Conservation (phyloP, 2,797 vertebrate species). For the Rhabdomys pumilio region DNA sequence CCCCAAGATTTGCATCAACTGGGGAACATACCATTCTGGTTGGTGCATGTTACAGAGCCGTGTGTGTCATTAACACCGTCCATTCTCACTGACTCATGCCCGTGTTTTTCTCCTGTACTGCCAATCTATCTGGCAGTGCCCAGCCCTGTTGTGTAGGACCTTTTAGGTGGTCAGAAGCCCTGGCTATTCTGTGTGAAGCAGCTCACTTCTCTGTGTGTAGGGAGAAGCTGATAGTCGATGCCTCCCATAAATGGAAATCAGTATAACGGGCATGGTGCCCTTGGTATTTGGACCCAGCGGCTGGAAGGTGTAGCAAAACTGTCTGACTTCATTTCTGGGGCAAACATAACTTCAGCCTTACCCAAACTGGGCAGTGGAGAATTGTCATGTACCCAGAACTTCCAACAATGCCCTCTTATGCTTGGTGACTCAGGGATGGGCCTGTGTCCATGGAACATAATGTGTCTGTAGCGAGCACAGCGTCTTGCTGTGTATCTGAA, state of each 20-base stretch:
- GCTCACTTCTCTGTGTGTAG: neutral
- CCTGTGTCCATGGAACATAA: constrained; percentile 88
- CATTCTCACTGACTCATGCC: neutral
- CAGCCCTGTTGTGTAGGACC: neutral
- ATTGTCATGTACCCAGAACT: constrained; percentile 89
- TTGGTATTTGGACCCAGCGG: constrained; percentile 81
- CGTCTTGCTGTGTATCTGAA: constrained; percentile 87
- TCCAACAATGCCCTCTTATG: constrained; percentile 91
- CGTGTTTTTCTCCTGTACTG: neutral
- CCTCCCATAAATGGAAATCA: constrained; percentile 66
- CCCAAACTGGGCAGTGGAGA: constrained; percentile 87
- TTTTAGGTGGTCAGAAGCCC: neutral
- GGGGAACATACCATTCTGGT: neutral
- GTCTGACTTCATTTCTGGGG: constrained; percentile 88
- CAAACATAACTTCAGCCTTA: constrained; percentile 87
- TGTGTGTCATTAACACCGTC: neutral
- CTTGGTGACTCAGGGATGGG: constrained; percentile 90
- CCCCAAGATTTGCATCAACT: neutral
- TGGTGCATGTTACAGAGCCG: neutral
- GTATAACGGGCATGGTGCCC: constrained; percentile 75
- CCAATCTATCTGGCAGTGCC: neutral
- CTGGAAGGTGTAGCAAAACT: constrained; percentile 82
- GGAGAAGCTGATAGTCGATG: neutral
- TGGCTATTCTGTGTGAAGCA: neutral
- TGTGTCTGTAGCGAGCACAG: constrained; percentile 87